Evolutionary conservation across 23 tunicate genomes (phyloP).

Genomic region (Botrylloides violaceus): DNA sequence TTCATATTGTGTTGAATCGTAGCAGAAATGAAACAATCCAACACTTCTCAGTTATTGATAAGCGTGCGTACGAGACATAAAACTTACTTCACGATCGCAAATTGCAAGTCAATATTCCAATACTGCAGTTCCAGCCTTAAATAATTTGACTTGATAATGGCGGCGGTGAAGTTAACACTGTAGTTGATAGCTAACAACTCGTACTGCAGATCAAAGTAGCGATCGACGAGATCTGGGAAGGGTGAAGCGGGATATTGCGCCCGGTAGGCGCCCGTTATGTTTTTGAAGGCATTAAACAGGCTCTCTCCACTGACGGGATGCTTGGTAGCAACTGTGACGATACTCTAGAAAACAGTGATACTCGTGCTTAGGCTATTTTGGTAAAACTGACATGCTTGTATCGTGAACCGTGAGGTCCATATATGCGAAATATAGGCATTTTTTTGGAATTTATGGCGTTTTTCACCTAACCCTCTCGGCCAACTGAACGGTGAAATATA

Average conservation of each 20-base stretch:
- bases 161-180: not conserved
- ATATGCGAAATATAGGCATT: too few relatives aligned
- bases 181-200: not conserved
- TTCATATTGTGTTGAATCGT: too few relatives aligned
- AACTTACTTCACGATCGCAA: conserved; percentile 5
- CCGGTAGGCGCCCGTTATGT: conserved; percentile 2
- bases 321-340: not conserved
- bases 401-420: too few relatives aligned
- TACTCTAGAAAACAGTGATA: too few relatives aligned
- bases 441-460: too few relatives aligned
- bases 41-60: too few relatives aligned
- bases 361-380: too few relatives aligned
- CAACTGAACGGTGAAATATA: too few relatives aligned
- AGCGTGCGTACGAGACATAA: too few relatives aligned
- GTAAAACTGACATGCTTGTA: too few relatives aligned
- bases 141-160: not conserved
- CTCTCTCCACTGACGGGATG: not conserved
- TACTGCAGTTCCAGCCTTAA: not conserved
- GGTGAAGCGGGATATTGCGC: conserved; percentile 9
- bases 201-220: not conserved
- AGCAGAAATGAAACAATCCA: too few relatives aligned
- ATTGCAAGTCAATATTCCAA: conserved; percentile 8
- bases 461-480: too few relatives aligned
- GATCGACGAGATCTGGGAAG: conserved; percentile 18
- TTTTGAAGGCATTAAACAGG: conserved; percentile 2